A percentile compares a stretch with the other conserved stretches of the same genome.
phyloP scores from a whole-genome alignment of 2,113 vertebrate species.

The Oreotragus oreotragus region DNA sequence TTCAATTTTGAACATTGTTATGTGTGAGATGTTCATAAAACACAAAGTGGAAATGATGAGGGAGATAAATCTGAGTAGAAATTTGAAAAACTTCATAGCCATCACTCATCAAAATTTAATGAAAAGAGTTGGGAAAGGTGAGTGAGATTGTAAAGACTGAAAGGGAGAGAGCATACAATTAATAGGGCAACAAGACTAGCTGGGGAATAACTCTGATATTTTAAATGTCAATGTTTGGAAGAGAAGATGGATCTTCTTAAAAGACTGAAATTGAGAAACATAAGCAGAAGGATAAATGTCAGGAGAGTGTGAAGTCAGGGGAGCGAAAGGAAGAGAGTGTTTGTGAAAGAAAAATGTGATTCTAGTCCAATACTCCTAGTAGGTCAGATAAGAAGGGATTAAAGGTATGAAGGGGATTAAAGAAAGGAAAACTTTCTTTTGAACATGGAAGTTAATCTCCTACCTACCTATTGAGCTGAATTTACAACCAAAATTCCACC shows the following conservation, averaged over 20 bases:
- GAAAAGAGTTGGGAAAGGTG: background rate
- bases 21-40: background rate
- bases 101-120: background rate
- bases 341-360: background rate
- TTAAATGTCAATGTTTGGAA: background rate
- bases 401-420: background rate
- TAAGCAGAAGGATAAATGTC: background rate
- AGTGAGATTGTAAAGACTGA: background rate
- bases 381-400: background rate
- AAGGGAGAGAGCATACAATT: background rate
- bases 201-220: accelerated
- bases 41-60: background rate
- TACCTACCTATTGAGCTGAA: background rate
- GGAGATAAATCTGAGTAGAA: background rate
- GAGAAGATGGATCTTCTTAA: background rate
- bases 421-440: background rate
- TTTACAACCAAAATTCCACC: background rate
- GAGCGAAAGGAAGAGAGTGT: background rate
- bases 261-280: background rate
- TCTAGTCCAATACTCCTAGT: background rate
- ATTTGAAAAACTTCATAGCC: background rate
- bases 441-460: background rate
- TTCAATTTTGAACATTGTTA: background rate
- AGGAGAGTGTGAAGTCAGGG: background rate
- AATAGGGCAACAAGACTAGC: background rate